A percentile compares a stretch with the other conserved stretches of the same genome.
Conservation (phyloP, 2,113 vertebrate species). For the Heliornis fulica region DNA sequence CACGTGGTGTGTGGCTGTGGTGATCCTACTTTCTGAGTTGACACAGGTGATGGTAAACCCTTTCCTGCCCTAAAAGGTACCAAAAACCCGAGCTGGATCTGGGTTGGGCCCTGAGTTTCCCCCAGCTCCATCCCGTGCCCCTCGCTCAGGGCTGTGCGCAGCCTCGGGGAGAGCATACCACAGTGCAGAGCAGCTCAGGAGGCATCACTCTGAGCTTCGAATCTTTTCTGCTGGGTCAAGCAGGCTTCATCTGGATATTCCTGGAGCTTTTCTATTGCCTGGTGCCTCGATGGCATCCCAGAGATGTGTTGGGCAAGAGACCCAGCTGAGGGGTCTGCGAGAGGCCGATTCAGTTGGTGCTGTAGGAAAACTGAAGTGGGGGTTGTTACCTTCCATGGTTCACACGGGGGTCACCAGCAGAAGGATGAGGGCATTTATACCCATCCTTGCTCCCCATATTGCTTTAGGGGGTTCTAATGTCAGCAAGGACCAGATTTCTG, state of each 20-base stretch:
- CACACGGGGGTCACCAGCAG: neutral
- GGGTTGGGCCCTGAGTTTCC: neutral
- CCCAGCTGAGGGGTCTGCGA: neutral
- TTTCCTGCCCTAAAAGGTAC: neutral
- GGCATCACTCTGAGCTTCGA: neutral
- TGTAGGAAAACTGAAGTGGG: neutral
- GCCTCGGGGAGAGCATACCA: neutral
- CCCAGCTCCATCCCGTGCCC: neutral
- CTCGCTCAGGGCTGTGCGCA: neutral
- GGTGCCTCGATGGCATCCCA: neutral
- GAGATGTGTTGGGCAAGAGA: neutral
- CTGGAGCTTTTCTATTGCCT: neutral
- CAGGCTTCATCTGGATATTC: accelerated
- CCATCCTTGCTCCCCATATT: neutral
- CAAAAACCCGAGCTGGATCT: neutral
- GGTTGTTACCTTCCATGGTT: neutral
- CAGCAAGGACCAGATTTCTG: neutral
- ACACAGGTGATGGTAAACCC: neutral
- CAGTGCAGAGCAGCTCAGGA: neutral
- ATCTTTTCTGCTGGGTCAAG: neutral
- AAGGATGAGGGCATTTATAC: neutral
- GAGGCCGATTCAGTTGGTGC: neutral
- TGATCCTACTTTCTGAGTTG: neutral
- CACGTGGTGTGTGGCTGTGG: neutral
- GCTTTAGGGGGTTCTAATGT: neutral